Conservation (phyloP, 2,888 invertebrate species). For the Aleiodes testaceus region DNA sequence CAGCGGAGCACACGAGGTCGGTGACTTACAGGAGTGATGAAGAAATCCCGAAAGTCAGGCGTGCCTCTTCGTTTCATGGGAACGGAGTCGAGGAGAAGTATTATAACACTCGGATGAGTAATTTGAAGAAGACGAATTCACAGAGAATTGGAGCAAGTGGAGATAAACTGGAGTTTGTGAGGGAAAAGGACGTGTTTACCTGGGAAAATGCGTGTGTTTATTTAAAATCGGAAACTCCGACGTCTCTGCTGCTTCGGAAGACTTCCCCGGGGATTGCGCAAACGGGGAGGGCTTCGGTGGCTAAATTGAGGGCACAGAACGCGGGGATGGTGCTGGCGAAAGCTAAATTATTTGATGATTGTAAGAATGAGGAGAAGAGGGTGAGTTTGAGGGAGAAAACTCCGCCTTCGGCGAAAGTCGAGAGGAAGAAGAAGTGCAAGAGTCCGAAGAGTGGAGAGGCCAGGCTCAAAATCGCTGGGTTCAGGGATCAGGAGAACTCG, state of each 20-base stretch:
- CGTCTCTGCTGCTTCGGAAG: slow-evolving; percentile 59
- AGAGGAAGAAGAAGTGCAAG: slow-evolving; percentile 48
- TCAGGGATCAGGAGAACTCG: slow-evolving; percentile 45
- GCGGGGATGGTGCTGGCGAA: slow-evolving; percentile 88
- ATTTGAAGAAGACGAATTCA: slow-evolving; percentile 63
- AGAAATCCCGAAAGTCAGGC: slow-evolving; percentile 57
- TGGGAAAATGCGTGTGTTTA: slow-evolving; percentile 77
- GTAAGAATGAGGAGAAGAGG: slow-evolving; percentile 36
- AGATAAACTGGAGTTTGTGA: slow-evolving; percentile 17
- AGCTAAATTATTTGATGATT: slow-evolving; percentile 82
- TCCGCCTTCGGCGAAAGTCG: slow-evolving; percentile 21
- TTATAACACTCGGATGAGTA: slow-evolving; percentile 64
- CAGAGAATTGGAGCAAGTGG: slow-evolving; percentile 55
- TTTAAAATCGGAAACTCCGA: slow-evolving; percentile 72
- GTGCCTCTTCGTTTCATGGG: slow-evolving; percentile 70
- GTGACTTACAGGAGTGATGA: slow-evolving; percentile 52
- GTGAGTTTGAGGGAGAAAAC: slow-evolving; percentile 27
- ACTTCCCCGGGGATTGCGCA: slow-evolving; percentile 70
- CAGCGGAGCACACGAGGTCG: slow-evolving; percentile 61
- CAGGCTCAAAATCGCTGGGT: too few relatives aligned
- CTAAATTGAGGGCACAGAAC: slow-evolving; percentile 82
- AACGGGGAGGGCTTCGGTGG: slow-evolving; percentile 82
- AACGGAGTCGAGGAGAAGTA: slow-evolving; percentile 62
- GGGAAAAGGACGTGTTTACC: slow-evolving; percentile 57
- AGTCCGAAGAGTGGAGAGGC: slow-evolving; percentile 51